These are phyloP conservation scores for Chesias legatella DNA, from an alignment of 2,888 invertebrate species.

Conservation along the genomic window DNA sequence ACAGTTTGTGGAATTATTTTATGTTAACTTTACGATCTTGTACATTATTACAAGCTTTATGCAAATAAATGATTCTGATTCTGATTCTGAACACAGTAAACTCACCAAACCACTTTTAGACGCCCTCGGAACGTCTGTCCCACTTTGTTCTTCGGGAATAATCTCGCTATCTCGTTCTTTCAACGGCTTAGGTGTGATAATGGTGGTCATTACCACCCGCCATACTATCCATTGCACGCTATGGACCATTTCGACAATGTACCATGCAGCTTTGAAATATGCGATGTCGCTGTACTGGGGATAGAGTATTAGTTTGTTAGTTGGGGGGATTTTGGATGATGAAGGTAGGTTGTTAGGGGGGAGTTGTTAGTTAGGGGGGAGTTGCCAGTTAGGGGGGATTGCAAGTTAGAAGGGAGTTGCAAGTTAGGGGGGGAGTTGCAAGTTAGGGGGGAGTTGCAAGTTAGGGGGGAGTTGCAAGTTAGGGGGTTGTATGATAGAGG, in stretches of 20 bases:
- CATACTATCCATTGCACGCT: constrained; percentile 46
- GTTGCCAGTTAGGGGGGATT: not conserved
- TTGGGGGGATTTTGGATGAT: too few species aligned
- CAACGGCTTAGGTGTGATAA: constrained; percentile 36
- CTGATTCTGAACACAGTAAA: not conserved
- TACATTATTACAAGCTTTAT: not conserved
- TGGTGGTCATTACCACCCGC: constrained; percentile 37
- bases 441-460: too few species aligned
- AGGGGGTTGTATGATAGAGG: too few species aligned
- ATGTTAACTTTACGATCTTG: too few species aligned
- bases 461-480: too few species aligned
- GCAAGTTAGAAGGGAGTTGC: not conserved
- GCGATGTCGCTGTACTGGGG: constrained; percentile 45
- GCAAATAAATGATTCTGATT: too few species aligned
- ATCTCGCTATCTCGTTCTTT: constrained; percentile 8
- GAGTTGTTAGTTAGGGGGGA: constrained; percentile 17
- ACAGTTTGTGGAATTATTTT: too few species aligned
- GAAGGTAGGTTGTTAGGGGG: too few species aligned
- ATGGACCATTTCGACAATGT: constrained; percentile 40
- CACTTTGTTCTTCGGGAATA: not conserved
- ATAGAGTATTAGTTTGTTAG: constrained; percentile 20
- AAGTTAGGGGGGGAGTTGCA: too few species aligned
- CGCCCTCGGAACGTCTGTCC: not conserved
- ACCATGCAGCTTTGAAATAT: constrained; percentile 45
- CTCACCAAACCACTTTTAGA: constrained; percentile 14